Base-by-base conservation (phyloP, 2,113 vertebrate species). In the Pedetes capensis region DNA sequence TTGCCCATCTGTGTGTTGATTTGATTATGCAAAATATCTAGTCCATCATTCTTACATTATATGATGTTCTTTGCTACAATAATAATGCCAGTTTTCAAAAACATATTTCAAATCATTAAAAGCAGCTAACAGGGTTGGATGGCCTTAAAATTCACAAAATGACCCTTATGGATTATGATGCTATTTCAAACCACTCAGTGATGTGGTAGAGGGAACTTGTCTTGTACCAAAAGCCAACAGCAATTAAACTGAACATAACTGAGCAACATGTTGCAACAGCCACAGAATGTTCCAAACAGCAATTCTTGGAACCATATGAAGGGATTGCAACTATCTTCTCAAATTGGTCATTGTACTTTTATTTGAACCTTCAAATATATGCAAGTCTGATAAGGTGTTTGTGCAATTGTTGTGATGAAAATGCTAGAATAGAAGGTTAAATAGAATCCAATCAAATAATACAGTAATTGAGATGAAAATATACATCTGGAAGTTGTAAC, bases 61-160 rank as follows among this genome's bases (percentile, higher is more conserved):
- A 94, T 97, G 95, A 98, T 98, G 87, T 85, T 95, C 11, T 95
- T 39, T n/a, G 90, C 96, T 97, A 95, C 96, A 98, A 98, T 88
- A 95, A 78, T 98, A 98, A 98, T 97, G 95, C 88, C 93, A 95
- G 92, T 95, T 98, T 98, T 97, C 37, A 98, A 98, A 98, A 98
- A 97, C 97, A 98, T 98, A 98, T 97, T 98, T 98, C 96, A 96
- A 82, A 96, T 96, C 94, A 97, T 98, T 98, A 98, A 98, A 98
- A 97, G 83, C 96, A 97, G 94, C 57, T n/a, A 97, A 98, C 81
- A 64, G 97, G 82, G 91, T 97, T 96, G 95, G 96, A 97, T 96
- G 94, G 95, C 97, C 96, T 98, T 97, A 98, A 98, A 97, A 98
- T 97, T 97, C 97, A 97, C 93, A 93, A 91, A 97, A 98, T 98